Evolutionary conservation across 2,113 vertebrate genomes (phyloP).

Genomic region (Lophura nycthemera): DNA sequence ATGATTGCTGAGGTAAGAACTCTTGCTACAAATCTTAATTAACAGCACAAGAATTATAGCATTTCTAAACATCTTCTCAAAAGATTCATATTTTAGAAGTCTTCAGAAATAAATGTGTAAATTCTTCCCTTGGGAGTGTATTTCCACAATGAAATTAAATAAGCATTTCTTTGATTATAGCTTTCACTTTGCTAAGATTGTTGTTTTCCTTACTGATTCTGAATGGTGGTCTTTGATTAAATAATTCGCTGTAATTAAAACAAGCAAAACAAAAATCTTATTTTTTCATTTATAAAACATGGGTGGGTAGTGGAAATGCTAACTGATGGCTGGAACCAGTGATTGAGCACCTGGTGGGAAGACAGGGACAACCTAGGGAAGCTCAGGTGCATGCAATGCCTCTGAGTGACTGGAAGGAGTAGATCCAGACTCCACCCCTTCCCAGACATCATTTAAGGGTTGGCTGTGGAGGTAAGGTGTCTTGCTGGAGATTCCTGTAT

Average conservation of each 20-base stretch:
- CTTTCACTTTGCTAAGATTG: neutral
- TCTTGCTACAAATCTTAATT: neutral
- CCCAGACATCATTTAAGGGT: too few species aligned
- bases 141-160: neutral
- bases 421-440: too few species aligned
- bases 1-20: conserved; percentile 94
- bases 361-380: too few species aligned
- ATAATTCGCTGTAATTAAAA: neutral
- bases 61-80: neutral
- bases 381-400: too few species aligned
- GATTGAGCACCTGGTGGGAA: too few species aligned
- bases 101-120: neutral
- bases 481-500: too few species aligned
- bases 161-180: neutral
- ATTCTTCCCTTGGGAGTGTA: neutral
- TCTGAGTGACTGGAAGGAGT: too few species aligned
- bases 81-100: neutral
- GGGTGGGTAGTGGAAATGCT: too few species aligned
- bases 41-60: neutral
- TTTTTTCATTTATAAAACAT: accelerated
- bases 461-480: too few species aligned
- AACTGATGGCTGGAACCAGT: too few species aligned
- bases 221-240: neutral
- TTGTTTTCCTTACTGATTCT: neutral
- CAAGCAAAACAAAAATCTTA: neutral